Evolutionary conservation across 2,888 invertebrate species (phyloP).

Genomic region (Cataglyphis albicans): DNA sequence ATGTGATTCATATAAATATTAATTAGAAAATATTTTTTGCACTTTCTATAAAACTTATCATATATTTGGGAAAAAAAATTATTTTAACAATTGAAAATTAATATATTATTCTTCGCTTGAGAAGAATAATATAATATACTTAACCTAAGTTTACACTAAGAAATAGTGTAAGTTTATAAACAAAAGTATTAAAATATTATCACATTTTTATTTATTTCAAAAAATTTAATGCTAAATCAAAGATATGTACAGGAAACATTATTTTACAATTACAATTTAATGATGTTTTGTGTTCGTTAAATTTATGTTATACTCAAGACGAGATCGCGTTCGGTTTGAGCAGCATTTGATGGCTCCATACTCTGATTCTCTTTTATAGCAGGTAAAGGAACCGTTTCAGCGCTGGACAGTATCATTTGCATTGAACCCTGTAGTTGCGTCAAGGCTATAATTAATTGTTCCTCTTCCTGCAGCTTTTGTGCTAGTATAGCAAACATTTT

Average conservation of each 20-base stretch:
- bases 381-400: slow-evolving; percentile 80
- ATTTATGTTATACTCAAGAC: slow-evolving; percentile 81
- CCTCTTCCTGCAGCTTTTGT: slow-evolving; percentile 89
- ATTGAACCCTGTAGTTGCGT: slow-evolving; percentile 91
- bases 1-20: background rate
- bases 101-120: slow-evolving; percentile 6
- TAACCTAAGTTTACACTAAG: background rate
- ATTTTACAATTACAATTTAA: slow-evolving; percentile 45
- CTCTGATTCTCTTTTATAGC: slow-evolving; percentile 72
- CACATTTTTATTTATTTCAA: slow-evolving; percentile 8
- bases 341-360: slow-evolving; percentile 85
- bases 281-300: slow-evolving; percentile 30
- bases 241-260: slow-evolving; percentile 69
- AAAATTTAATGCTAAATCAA: slow-evolving; percentile 41
- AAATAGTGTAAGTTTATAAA: background rate
- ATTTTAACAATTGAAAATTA: background rate
- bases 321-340: slow-evolving; percentile 81
- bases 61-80: background rate
- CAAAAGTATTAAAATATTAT: slow-evolving; percentile 27
- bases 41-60: background rate
- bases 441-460: slow-evolving; percentile 89
- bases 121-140: no score
- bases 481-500: slow-evolving; percentile 89
- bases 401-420: slow-evolving; percentile 89
- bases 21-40: background rate